Base-by-base conservation (phyloP, 2,113 vertebrate species). In the Serilophus lunatus region DNA sequence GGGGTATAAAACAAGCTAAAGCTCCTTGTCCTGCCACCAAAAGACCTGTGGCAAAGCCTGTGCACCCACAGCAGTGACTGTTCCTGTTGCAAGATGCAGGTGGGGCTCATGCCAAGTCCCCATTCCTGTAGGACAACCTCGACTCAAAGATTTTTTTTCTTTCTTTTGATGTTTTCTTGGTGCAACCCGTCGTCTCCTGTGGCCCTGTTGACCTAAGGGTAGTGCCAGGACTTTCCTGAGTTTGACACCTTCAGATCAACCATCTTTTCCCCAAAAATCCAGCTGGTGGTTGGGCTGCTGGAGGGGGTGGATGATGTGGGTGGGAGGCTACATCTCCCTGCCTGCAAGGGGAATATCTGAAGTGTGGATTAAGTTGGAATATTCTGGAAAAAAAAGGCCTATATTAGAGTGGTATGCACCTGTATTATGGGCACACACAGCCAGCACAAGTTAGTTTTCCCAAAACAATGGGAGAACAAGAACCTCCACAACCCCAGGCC, bases 131-230 rank as follows among this genome's bases (percentile, higher is more conserved):
- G 56, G 38, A 84, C 14, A 68, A 25, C 13, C 19, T 33, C 50
- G 54, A 31, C 50, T 51, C 56, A 23, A 56, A 24, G 35, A 0
- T 42, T 14, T 28, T 45, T 44, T 82, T 7, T 31, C 12, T 10
- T 42, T 56, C 40, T 51, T 60, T 64, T 59, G 23, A 3, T 20
- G 14, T 22, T 53, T 74, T 42, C 56, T 74, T 70, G 15, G 10
- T 29, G 29, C 1, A 0, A 10, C 6, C 17, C 4, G 13, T 18
- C 36, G 5, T 56, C 1, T 64, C 20, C 33, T 15, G 17, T 20
- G 28, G 13, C 45, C 87, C 54, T 40, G 47, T 12, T 79, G 66
- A 44, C 57, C 36, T 38, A 25, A 33, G 45, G 8, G 19, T 31
- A 17, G 24, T 9, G 12, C 14, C 44, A 76, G 66, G 40, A 19